A percentile compares a stretch with the other conserved stretches of the same genome.
Conservation (phyloP, 2,888 invertebrate species). For the Heliconius cydno region DNA sequence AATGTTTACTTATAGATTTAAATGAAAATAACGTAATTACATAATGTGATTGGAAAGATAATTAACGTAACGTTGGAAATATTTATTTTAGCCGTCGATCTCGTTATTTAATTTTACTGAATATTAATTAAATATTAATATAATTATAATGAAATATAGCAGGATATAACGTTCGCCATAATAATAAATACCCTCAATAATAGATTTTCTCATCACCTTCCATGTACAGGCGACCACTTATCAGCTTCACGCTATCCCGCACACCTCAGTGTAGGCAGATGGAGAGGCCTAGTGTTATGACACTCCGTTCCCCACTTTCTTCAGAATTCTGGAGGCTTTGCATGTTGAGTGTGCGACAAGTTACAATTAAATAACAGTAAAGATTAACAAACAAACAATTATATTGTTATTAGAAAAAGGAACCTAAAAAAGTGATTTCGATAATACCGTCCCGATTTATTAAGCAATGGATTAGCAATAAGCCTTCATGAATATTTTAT, state of each 20-base stretch:
- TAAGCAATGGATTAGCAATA: conserved; percentile 24
- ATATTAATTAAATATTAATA: neutral
- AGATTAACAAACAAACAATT: neutral
- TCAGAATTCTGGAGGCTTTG: too few relatives aligned
- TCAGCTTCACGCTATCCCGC: too few relatives aligned
- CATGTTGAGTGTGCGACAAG: too few relatives aligned
- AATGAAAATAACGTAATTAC: neutral
- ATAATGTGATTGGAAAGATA: conserved; percentile 7
- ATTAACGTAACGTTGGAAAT: neutral
- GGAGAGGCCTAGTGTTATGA: too few relatives aligned
- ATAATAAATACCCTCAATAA: too few relatives aligned
- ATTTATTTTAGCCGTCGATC: neutral
- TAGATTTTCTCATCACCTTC: too few relatives aligned
- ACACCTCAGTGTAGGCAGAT: too few relatives aligned
- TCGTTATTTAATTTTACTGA: conserved; percentile 7
- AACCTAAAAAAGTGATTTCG: neutral
- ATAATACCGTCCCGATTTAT: conserved; percentile 11
- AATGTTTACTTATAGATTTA: neutral
- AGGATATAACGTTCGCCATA: too few relatives aligned
- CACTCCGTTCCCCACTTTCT: too few relatives aligned
- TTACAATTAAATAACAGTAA: too few relatives aligned
- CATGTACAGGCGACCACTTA: too few relatives aligned
- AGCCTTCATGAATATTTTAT: conserved; percentile 40
- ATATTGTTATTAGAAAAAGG: neutral
- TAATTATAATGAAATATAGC: neutral